Conservation (phyloP, 2,888 invertebrate genomes). For the Eurytoma californica region DNA sequence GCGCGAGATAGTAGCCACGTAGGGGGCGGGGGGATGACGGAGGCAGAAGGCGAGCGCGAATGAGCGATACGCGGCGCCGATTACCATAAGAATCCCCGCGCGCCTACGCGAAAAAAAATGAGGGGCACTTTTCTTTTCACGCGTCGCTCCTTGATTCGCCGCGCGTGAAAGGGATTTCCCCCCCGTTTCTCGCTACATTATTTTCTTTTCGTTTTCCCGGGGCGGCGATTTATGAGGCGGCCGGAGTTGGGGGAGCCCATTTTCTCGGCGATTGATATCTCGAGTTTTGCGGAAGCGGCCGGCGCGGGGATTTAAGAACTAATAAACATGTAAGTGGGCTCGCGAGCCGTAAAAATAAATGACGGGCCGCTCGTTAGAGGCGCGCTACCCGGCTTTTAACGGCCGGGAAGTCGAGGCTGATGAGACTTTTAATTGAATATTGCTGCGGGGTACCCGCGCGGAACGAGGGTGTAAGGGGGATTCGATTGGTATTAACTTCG, state of each 20-base stretch:
- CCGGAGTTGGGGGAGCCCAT: neutral
- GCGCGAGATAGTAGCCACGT: neutral
- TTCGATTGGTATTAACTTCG: too few species aligned
- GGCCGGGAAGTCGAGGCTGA: slow-evolving; percentile 12
- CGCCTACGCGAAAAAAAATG: slow-evolving; percentile 3
- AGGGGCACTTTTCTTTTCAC: slow-evolving; percentile 13
- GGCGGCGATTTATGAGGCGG: slow-evolving; percentile 33
- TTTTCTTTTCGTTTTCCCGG: neutral
- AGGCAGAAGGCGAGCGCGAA: slow-evolving; percentile 29
- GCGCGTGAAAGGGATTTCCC: slow-evolving; percentile 46
- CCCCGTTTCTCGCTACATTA: slow-evolving; percentile 22
- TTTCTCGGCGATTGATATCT: slow-evolving; percentile 21
- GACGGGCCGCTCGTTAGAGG: slow-evolving; percentile 27
- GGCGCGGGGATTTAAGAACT: slow-evolving; percentile 20
- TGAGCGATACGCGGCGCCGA: slow-evolving; percentile 40
- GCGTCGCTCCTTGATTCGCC: slow-evolving; percentile 41
- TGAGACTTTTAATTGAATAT: slow-evolving; percentile 24
- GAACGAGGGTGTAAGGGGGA: too few species aligned
- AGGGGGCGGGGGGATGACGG: too few species aligned
- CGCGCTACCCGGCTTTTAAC: slow-evolving; percentile 6
- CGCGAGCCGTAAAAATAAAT: slow-evolving; percentile 37
- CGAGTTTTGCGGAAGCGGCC: slow-evolving; percentile 39
- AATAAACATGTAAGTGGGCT: slow-evolving; percentile 46
- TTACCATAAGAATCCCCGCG: slow-evolving; percentile 54
- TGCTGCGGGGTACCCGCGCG: neutral